phyloP scores from a whole-genome alignment of 2,888 invertebrate species.

The Mactromeris polynyma region DNA sequence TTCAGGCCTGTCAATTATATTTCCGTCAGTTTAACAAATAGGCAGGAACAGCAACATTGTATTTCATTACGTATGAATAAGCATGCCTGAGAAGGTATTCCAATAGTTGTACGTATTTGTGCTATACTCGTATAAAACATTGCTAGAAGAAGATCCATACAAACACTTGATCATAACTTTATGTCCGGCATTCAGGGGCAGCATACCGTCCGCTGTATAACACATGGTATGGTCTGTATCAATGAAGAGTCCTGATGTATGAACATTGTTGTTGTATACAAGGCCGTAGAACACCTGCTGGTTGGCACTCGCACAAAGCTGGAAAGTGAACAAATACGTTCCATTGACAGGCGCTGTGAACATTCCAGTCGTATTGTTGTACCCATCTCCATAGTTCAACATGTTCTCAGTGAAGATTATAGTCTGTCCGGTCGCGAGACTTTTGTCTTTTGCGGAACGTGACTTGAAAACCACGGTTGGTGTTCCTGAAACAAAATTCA shows the following conservation, averaged over 20 bases:
- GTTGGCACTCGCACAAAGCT: neutral
- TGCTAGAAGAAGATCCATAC: no score
- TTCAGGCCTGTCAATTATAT: no score
- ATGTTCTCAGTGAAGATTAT: no score
- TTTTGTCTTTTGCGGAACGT: neutral
- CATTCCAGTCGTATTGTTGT: no score
- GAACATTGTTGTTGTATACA: slow-evolving; percentile 9
- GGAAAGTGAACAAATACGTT: no score
- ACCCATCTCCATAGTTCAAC: no score
- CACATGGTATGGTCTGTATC: neutral
- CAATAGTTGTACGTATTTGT: neutral
- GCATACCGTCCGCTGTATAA: neutral
- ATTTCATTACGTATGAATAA: slow-evolving; percentile 10
- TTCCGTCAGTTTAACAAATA: no score
- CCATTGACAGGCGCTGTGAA: no score
- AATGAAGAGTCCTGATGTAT: neutral
- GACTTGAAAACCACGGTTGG: neutral
- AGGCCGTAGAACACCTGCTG: neutral
- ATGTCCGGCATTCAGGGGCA: neutral
- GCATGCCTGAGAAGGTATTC: slow-evolving; percentile 11
- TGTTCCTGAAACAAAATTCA: no score
- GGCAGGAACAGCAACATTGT: no score
- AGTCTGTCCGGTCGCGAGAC: no score
- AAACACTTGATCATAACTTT: slow-evolving; percentile 12
- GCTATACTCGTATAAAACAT: slow-evolving; percentile 5